phyloP scores from a whole-genome alignment of 2,888 invertebrate genomes.

The Drosophila basisetae region DNA sequence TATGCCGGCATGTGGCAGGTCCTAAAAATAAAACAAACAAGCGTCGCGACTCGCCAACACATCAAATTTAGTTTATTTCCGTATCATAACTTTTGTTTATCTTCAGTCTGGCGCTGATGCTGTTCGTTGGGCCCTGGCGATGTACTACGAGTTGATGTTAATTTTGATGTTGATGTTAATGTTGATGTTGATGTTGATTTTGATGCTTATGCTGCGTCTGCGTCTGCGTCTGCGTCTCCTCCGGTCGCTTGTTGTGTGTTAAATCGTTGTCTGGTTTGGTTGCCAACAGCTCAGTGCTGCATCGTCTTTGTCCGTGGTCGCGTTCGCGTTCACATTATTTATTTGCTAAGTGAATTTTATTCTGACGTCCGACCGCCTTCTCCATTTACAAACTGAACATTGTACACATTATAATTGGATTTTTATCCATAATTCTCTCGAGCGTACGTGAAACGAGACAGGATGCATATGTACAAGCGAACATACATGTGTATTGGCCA shows the following conservation, averaged over 20 bases:
- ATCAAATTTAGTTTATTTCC: conserved; percentile 74
- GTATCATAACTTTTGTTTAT: conserved; percentile 78
- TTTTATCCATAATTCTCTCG: conserved; percentile 20
- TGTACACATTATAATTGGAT: conserved; percentile 8
- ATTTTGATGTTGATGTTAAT: background rate
- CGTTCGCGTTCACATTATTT: conserved; percentile 27
- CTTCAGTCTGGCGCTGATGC: conserved; percentile 40
- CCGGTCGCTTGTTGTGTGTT: conserved; percentile 13
- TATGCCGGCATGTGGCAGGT: conserved; percentile 31
- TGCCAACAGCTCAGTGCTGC: conserved; percentile 47
- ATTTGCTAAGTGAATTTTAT: conserved; percentile 41
- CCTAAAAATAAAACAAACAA: conserved; percentile 47
- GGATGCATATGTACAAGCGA: background rate
- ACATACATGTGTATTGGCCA: background rate
- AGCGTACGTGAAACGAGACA: conserved; percentile 1
- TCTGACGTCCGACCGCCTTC: conserved; percentile 6
- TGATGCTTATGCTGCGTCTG: conserved; percentile 21
- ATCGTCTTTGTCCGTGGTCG: conserved; percentile 52
- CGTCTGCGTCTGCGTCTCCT: conserved; percentile 22
- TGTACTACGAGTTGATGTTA: background rate
- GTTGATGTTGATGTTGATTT: background rate
- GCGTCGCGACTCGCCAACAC: conserved; percentile 58
- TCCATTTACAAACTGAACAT: conserved; percentile 2
- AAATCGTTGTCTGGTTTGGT: conserved; percentile 21
- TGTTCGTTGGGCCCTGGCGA: conserved; percentile 5